Base-by-base conservation (phyloP, 2,888 invertebrate genomes). In the Tanaodytes sp. region DNA sequence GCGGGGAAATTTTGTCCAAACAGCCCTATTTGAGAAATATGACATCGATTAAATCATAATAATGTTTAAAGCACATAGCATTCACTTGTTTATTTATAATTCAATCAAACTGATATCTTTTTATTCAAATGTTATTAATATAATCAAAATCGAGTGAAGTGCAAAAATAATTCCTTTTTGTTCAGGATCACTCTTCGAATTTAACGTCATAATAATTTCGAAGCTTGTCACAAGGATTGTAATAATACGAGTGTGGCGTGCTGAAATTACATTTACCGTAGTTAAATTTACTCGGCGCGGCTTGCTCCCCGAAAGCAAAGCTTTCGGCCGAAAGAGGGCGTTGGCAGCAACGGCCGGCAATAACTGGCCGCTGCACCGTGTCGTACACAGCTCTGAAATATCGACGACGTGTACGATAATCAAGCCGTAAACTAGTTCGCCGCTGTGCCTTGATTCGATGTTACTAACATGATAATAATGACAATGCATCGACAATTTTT, bases 301-400 rank as follows among this genome's bases (percentile, higher is more conserved):
- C n/a, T n/a, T n/a, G n/a, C n/a, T 49, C 45, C 49, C 70, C 73
- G 67, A 65, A 61, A 58, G 59, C 48, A 58, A 68, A 68, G 58
- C 67, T 61, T 61, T 57, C 58, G 40, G 43, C 59, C 39, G 18
- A 31, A 14, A 36, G 40, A 64, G 68, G 63, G 66, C 51, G 49
- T 65, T 52, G 45, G 52, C 54, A 40, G 65, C 64, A 55, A 59
- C 64, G 54, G 54, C 59, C 57, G 51, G 49, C 58, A 74, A 75
- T 73, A 77, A 74, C 70, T 72, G 77, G 76, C 72, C 75, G 74
- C 76, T 52, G 58, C 58, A 31, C 61, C 68, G 73, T 70, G 58
- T 61, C 33, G 67, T 46, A 58, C 36, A 37, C 54, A 43, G 43
- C 42, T 39, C 66, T 66, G 49, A 59, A 66, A 66, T 66, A 71